Conservation (phyloP, 2,888 invertebrate species). For the Diadromus collaris region DNA sequence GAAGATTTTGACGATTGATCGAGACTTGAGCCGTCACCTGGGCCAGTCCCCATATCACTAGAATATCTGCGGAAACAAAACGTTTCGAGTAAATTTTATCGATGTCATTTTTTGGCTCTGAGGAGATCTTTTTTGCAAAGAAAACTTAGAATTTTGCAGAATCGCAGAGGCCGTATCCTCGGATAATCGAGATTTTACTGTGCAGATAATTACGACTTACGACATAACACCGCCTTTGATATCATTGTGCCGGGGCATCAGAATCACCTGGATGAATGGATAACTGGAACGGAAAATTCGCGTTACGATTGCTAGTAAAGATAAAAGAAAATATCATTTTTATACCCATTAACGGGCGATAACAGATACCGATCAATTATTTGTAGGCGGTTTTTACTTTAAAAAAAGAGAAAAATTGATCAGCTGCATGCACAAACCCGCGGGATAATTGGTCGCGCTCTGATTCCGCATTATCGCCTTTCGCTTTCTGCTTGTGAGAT, state of each 20-base stretch:
- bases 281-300: conserved; percentile 35
- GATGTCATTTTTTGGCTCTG: background rate
- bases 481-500: conserved; percentile 57
- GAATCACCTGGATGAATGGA: conserved; percentile 67
- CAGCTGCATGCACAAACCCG: conserved; percentile 46
- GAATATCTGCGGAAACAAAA: conserved; percentile 48
- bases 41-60: conserved; percentile 60
- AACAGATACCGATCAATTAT: conserved; percentile 17
- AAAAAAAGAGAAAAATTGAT: conserved; percentile 1
- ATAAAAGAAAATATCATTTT: conserved; percentile 33
- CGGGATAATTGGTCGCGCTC: conserved; percentile 58
- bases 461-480: conserved; percentile 57
- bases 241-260: conserved; percentile 76
- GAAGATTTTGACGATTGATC: conserved; percentile 35
- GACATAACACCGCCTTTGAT: conserved; percentile 66
- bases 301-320: conserved; percentile 60
- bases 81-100: background rate
- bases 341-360: conserved; percentile 4
- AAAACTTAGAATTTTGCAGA: conserved; percentile 1
- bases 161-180: background rate
- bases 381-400: background rate
- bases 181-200: background rate
- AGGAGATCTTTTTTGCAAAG: background rate
- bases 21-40: conserved; percentile 46
- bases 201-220: conserved; percentile 63